Evolutionary conservation across 2,113 vertebrate species (phyloP).

Genomic region (Helogale parvula): DNA sequence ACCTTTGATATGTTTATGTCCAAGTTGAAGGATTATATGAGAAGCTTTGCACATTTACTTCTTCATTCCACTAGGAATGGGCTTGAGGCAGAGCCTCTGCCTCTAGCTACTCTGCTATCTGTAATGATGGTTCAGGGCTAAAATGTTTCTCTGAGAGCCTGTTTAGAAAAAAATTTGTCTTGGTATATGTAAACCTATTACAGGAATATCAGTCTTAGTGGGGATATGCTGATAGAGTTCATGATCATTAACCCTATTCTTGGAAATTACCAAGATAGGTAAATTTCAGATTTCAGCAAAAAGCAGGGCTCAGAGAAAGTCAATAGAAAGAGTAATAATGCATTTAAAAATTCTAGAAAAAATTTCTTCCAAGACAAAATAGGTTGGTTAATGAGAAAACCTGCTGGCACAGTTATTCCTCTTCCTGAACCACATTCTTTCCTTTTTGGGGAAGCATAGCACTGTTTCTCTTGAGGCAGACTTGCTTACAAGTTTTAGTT

Average conservation of each 20-base stretch:
- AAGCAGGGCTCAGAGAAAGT: neutral
- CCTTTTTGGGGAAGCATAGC: neutral
- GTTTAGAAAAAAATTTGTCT: neutral
- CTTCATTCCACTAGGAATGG: neutral
- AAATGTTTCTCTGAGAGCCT: neutral
- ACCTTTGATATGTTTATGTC: slow-evolving; percentile 36
- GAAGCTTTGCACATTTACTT: neutral
- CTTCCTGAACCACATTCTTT: neutral
- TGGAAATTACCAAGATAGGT: neutral
- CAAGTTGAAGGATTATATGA: slow-evolving; percentile 6
- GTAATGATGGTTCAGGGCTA: neutral
- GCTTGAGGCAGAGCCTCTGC: neutral
- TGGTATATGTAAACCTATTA: neutral
- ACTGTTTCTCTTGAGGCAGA: neutral
- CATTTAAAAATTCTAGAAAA: neutral
- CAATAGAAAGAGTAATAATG: neutral
- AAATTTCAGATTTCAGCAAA: neutral
- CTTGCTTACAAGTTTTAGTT: neutral
- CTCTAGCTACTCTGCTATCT: neutral
- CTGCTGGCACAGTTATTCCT: neutral
- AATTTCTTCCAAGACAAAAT: neutral
- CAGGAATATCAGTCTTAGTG: too few relatives aligned
- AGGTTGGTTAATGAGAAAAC: neutral
- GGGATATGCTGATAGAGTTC: neutral
- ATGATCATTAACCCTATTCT: neutral